Base-by-base conservation (phyloP, 1,140 invertebrate genomes). In the Halictus rubicundus region DNA sequence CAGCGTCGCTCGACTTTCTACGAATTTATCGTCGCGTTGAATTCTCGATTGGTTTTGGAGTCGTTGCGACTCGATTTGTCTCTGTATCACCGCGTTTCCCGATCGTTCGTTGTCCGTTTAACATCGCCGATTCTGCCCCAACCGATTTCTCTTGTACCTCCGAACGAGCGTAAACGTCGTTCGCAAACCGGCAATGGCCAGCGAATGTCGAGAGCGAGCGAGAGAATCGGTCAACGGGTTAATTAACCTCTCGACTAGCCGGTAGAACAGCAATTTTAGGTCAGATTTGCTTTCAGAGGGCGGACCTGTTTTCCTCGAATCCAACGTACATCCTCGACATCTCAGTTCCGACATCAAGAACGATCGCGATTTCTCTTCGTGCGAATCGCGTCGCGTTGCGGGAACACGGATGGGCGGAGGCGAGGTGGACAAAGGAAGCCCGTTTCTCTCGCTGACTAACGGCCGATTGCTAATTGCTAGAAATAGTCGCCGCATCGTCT, bases 391-490 rank as follows among this genome's bases (percentile, higher is more conserved):
- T 59, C 27, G n/a, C n/a, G n/a, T n/a, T n/a, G 49, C 39, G 39
- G n/a, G 46, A 64, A 69, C 37, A n/a, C 9, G 21, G 39, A 25
- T 23, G 27, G 32, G 10, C 42, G 25, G 65, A 60, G 39, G 39
- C 39, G 16, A 27, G 46, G n/a, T 32, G 46, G 25, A 49, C 66
- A 69, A 79, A 78, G 64, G 59, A 68, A 9, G 68, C 23, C 37
- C 42, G 46, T 46, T 46, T 14, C 16, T 61, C 42, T 16, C 12
- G 63, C 66, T 73, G 80, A 72, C 68, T 68, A 72, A 68, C 69
- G 32, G 66, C 78, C 42, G 64, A 68, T 73, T 37, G 57, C 57
- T 82, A 81, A 81, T 81, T 81, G 76, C 27, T 52, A 69, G 21
- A 59, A 52, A 82, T 82, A 82, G 78, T 82, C 61, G 66, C 57